A percentile compares a stretch with the other conserved stretches of the same genome.
Evolutionary conservation across 1,140 invertebrate species (phyloP).

Genomic region (Drosophila aff.): DNA sequence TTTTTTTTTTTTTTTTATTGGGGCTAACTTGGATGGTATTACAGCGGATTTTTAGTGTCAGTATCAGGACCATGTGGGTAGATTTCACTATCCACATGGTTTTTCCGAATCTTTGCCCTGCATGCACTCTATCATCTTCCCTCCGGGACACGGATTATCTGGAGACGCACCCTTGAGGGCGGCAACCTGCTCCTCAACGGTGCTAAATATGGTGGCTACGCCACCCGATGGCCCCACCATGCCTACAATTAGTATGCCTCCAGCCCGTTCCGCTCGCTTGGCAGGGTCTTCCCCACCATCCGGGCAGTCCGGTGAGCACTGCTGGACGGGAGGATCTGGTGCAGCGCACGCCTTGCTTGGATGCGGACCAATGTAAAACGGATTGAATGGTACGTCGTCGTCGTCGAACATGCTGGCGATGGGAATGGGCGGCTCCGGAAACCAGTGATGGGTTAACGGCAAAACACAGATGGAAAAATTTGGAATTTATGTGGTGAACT

Average conservation of each 20-base stretch:
- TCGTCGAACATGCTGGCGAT: neutral
- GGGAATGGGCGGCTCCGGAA: neutral
- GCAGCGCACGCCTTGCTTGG: slow-evolving; percentile 57
- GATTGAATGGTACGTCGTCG: slow-evolving; percentile 59
- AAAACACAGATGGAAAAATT: slow-evolving; percentile 20
- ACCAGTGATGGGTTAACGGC: neutral
- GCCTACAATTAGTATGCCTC: slow-evolving; percentile 26
- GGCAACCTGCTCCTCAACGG: neutral
- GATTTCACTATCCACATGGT: neutral
- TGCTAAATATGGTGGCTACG: slow-evolving; percentile 29
- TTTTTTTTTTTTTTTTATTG: slow-evolving; percentile 7
- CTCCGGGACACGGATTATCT: slow-evolving; percentile 16
- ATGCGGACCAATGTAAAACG: slow-evolving; percentile 72
- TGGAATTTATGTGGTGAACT: slow-evolving; percentile 26
- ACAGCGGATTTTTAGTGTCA: neutral
- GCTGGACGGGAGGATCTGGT: neutral
- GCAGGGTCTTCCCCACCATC: neutral
- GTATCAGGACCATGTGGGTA: neutral
- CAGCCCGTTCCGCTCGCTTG: neutral
- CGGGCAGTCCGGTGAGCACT: slow-evolving; percentile 51
- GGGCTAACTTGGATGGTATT: slow-evolving; percentile 12
- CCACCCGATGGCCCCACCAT: slow-evolving; percentile 17
- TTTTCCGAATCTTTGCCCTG: neutral
- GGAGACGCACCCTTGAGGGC: neutral
- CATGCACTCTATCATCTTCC: slow-evolving; percentile 19